Evolutionary conservation across 2,888 invertebrate genomes (phyloP).

Genomic region (Bhutanitis thaidina): DNA sequence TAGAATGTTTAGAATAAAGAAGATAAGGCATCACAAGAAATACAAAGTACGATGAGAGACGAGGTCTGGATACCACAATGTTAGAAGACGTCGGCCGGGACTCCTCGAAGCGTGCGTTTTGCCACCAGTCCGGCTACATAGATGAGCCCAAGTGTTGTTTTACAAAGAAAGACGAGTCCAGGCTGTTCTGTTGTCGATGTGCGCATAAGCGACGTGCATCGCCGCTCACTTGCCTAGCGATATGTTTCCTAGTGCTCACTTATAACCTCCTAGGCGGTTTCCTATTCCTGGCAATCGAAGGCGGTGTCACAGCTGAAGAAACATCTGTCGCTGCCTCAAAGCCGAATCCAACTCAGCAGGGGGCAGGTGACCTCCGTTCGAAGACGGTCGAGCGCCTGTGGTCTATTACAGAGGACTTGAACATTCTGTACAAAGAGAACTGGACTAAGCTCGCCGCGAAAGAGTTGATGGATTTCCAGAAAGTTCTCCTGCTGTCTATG

Average conservation of each 20-base stretch:
- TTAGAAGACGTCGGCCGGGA: slow-evolving; percentile 40
- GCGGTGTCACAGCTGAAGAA: slow-evolving; percentile 75
- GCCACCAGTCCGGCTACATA: slow-evolving; percentile 26
- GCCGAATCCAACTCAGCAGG: slow-evolving; percentile 79
- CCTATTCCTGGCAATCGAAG: slow-evolving; percentile 92
- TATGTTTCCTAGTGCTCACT: slow-evolving; percentile 91
- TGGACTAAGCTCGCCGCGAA: slow-evolving; percentile 94
- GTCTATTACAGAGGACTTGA: slow-evolving; percentile 92
- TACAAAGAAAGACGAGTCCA: slow-evolving; percentile 33
- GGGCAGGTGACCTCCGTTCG: slow-evolving; percentile 80
- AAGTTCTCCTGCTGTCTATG: slow-evolving; percentile 75
- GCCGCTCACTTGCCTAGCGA: slow-evolving; percentile 88
- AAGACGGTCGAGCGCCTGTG: slow-evolving; percentile 89
- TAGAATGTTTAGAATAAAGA: slow-evolving; percentile 46
- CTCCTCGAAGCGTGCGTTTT: slow-evolving; percentile 32
- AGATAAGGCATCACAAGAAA: slow-evolving; percentile 49
- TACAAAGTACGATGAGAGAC: slow-evolving; percentile 53
- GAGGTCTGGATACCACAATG: slow-evolving; percentile 34
- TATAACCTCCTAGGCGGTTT: slow-evolving; percentile 96
- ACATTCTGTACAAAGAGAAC: slow-evolving; percentile 93
- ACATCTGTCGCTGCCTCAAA: slow-evolving; percentile 84
- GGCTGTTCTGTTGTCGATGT: slow-evolving; percentile 69
- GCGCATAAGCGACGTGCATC: slow-evolving; percentile 65
- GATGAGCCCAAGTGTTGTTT: slow-evolving; percentile 42
- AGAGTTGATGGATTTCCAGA: slow-evolving; percentile 92